These are phyloP conservation scores for Danio aesculapii DNA, from an alignment of 2,797 vertebrate genomes.

Conservation along the genomic window DNA sequence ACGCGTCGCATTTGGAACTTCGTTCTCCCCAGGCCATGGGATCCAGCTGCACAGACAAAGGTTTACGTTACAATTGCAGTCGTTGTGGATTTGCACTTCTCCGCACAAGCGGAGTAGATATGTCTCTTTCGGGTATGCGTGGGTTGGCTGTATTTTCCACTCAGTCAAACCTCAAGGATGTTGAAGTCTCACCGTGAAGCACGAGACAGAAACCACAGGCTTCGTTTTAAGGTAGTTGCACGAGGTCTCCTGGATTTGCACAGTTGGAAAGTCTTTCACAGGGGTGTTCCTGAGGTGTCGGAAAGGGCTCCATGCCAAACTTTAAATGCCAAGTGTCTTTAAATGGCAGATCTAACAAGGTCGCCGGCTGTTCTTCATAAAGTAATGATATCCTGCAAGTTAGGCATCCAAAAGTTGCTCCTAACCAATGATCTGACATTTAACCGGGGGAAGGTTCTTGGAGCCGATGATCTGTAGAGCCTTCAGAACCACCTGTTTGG, in stretches of 20 bases:
- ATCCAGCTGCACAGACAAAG: conserved; percentile 52
- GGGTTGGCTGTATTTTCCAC: conserved; percentile 64
- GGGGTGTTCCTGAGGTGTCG: conserved; percentile 24
- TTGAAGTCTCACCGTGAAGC: conserved; percentile 41
- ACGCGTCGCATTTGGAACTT: conserved; percentile 16
- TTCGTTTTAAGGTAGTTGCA: conserved; percentile 26
- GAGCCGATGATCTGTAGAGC: neutral
- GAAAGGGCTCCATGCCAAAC: conserved; percentile 27
- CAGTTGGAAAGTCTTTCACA: neutral
- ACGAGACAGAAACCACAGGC: conserved; percentile 42
- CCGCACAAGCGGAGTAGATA: conserved; percentile 5
- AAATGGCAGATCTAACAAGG: conserved; percentile 29
- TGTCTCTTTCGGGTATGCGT: conserved; percentile 55
- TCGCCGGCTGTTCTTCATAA: conserved; percentile 29
- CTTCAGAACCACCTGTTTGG: conserved; percentile 59
- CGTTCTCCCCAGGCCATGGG: conserved; percentile 43
- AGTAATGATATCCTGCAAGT: conserved; percentile 26
- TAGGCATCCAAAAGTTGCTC: conserved; percentile 14
- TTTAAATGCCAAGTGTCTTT: conserved; percentile 41
- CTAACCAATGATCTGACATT: conserved; percentile 41
- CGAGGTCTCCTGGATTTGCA: conserved; percentile 22
- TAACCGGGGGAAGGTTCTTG: conserved; percentile 26
- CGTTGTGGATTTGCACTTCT: conserved; percentile 13
- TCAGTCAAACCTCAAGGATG: conserved; percentile 60
- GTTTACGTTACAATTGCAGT: conserved; percentile 45